Percentiles rank a stretch among this genome's conserved stretches.
Evolutionary conservation across 2,113 vertebrate genomes (phyloP).

Genomic region (Gavialis gangeticus): DNA sequence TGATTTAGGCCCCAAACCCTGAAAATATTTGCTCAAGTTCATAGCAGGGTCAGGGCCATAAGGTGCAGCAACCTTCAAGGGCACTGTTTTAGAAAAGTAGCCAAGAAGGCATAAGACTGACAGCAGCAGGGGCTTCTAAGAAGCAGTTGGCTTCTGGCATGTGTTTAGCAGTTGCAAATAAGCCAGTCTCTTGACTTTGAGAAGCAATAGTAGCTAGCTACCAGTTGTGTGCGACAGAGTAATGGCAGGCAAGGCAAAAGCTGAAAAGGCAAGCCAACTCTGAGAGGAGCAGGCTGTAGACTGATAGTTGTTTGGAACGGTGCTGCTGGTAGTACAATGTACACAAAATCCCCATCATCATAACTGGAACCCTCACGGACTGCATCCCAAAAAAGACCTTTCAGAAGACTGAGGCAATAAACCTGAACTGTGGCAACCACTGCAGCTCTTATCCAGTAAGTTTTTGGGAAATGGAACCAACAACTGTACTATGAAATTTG

Average conservation of each 20-base stretch:
- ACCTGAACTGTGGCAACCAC: neutral
- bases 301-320: neutral
- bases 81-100: neutral
- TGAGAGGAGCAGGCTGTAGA: neutral
- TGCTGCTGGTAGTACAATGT: neutral
- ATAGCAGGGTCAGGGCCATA: neutral
- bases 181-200: neutral
- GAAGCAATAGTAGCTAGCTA: accelerated
- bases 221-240: neutral
- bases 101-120: neutral
- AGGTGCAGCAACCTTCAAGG: neutral
- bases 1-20: neutral
- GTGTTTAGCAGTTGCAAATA: neutral
- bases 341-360: neutral
- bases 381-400: neutral
- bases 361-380: neutral
- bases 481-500: neutral
- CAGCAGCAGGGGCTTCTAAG: neutral
- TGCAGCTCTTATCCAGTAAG: neutral
- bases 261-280: neutral
- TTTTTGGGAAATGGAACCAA: neutral
- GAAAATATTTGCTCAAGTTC: neutral
- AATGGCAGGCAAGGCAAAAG: neutral
- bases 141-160: neutral
- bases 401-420: neutral